Percentiles rank a stretch among this genome's conserved stretches.
Evolutionary conservation across 2,113 vertebrate species (phyloP).

Genomic region (Erythrocercus mccallii): DNA sequence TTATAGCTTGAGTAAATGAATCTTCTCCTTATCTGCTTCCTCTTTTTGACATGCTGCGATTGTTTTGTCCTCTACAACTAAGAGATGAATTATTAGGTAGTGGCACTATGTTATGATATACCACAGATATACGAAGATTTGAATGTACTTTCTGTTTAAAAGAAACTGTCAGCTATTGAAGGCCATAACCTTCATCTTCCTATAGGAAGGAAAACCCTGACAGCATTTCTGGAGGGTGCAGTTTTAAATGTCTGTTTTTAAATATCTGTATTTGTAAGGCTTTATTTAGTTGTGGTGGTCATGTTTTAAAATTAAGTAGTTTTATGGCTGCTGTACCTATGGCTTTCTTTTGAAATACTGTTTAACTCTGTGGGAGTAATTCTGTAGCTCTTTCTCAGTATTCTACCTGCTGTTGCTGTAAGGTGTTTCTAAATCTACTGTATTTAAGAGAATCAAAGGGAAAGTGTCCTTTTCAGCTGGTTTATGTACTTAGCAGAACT

Average conservation of each 20-base stretch:
- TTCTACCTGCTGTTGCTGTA: not conserved
- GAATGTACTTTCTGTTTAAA: constrained; percentile 48
- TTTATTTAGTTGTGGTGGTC: not conserved
- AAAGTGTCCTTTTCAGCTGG: not conserved
- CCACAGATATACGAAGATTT: constrained; percentile 10
- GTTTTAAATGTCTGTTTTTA: not conserved
- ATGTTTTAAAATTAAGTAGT: not conserved
- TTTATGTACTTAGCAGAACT: not conserved
- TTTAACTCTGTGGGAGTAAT: not conserved
- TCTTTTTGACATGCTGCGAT: constrained; percentile 34
- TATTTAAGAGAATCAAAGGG: not conserved
- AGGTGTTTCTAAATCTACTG: not conserved
- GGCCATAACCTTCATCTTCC: constrained; percentile 37
- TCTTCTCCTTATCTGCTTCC: constrained; percentile 45
- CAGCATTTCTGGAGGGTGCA: not conserved
- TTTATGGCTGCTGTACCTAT: not conserved
- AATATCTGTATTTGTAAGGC: not conserved
- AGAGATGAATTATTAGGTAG: constrained; percentile 56
- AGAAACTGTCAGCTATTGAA: constrained; percentile 31
- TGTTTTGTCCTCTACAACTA: constrained; percentile 40
- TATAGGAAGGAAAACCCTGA: not conserved
- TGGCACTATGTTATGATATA: constrained; percentile 25
- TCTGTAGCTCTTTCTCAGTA: not conserved
- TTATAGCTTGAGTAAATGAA: constrained; percentile 50
- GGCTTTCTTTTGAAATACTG: not conserved